Base-by-base conservation (phyloP, 1,140 invertebrate genomes). In the Melanaphis sacchari region DNA sequence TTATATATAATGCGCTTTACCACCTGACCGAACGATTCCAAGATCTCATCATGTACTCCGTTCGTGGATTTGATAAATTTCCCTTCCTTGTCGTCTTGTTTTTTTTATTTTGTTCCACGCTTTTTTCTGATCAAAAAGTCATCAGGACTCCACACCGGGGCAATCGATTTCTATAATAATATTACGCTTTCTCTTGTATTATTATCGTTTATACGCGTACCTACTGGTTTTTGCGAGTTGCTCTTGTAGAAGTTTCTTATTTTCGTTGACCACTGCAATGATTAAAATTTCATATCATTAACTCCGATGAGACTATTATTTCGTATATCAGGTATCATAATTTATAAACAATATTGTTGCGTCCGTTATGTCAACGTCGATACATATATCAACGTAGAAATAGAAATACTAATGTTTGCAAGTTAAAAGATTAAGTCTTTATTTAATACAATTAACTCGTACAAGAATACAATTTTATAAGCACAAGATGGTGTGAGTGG, bases 1-100 rank as follows among this genome's bases (percentile, higher is more conserved):
- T 15, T 46, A 46, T 15, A 49, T 49, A 3, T 26, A 88, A 43
- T 9, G 15, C 31, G 11, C 11, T 36, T 40, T 91, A 9, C n/a
- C 49, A 82, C 90, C 76, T 92, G 76, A 82, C 40, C 90, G 41
- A 40, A 31, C 90, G 82, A 82, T 82, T 82, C 40, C 66, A 26
- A 15, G 8, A 91, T 91, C 90, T 46, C 81, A 91, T 49, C 31
- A 4, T 66, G 59, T 82, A 52, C 76, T 38, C 82, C 26, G 76
- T 52, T 22, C 8, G 43, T 24, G 41, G 43, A 15, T n/a, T 82
- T 46, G 49, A 81, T 92, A 66, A 15, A n/a, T 82, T 82, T 22
- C 82, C 43, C 15, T 36, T 2, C 6, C 6, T 36, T 9, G 24
- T 43, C 11, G 40, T 2, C 6, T 49, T 82, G 49, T 76, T 31